Evolutionary conservation across 2,113 vertebrate genomes (phyloP).

Genomic region (Maccullochella peelii): DNA sequence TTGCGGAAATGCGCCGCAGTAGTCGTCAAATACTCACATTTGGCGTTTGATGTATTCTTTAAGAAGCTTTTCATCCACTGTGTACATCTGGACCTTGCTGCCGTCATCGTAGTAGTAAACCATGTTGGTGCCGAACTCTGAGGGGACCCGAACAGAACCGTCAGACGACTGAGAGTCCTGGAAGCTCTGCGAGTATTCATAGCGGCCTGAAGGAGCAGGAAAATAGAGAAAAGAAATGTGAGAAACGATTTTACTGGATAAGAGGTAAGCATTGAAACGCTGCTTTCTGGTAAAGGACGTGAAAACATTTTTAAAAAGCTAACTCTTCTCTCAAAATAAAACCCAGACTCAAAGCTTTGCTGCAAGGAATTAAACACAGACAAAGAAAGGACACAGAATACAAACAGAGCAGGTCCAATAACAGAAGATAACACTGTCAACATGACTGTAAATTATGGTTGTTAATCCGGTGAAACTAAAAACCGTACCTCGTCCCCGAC

Average conservation of each 20-base stretch:
- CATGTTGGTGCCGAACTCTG: conserved; percentile 88
- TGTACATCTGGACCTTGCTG: conserved; percentile 92
- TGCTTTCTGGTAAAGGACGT: neutral
- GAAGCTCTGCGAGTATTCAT: conserved; percentile 88
- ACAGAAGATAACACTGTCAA: neutral
- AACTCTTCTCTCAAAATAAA: neutral
- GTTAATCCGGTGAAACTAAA: neutral
- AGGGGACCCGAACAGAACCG: conserved; percentile 78
- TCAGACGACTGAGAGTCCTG: conserved; percentile 85
- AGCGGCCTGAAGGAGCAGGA: conserved; percentile 84
- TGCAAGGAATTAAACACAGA: neutral
- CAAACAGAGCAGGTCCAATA: neutral
- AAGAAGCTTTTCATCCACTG: conserved; percentile 92
- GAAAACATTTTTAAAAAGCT: neutral
- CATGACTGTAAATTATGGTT: neutral
- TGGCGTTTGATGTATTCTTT: conserved; percentile 97
- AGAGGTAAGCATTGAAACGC: neutral
- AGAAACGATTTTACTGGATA: neutral
- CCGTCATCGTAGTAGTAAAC: conserved; percentile 96
- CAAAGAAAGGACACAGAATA: neutral
- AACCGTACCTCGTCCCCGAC: conserved; percentile 85
- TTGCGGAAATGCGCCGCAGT: too few species aligned
- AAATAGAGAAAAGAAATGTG: neutral
- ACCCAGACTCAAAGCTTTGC: neutral
- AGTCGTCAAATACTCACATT: conserved; percentile 86